A percentile compares a stretch with the other conserved stretches of the same genome.
phyloP scores from a whole-genome alignment of 2,888 invertebrate genomes.

The Pammene aurita region DNA sequence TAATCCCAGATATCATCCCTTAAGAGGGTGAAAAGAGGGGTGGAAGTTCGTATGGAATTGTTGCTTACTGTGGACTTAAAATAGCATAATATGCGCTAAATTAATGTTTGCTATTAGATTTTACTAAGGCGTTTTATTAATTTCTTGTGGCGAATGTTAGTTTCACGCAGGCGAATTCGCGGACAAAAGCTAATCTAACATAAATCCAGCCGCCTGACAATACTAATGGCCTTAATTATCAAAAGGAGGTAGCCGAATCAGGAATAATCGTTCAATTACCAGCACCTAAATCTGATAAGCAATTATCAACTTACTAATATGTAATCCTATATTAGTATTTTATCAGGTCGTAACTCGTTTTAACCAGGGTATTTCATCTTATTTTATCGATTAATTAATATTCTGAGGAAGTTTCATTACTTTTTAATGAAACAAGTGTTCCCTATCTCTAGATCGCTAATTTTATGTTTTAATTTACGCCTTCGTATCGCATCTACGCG shows the following conservation, averaged over 20 bases:
- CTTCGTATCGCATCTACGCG: conserved; percentile 54
- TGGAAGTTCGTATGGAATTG: too few species aligned
- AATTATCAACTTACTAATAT: conserved; percentile 25
- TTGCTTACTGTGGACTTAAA: too few species aligned
- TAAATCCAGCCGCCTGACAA: neutral
- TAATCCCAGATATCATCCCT: too few species aligned
- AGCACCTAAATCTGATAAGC: conserved; percentile 21
- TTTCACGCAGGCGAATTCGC: too few species aligned
- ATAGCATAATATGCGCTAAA: too few species aligned
- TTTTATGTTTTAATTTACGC: conserved; percentile 73
- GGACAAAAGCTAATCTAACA: neutral
- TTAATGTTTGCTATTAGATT: too few species aligned
- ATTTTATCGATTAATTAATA: conserved; percentile 66
- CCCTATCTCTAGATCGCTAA: conserved; percentile 69
- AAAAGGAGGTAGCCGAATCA: conserved; percentile 16
- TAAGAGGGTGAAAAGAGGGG: too few species aligned
- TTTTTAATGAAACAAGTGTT: conserved; percentile 69
- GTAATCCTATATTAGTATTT: conserved; percentile 26
- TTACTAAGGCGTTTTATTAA: too few species aligned
- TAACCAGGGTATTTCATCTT: conserved; percentile 50
- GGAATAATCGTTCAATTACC: conserved; percentile 20
- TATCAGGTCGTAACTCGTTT: conserved; percentile 35
- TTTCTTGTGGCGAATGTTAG: too few species aligned
- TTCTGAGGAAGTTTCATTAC: conserved; percentile 70
- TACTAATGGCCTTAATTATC: conserved; percentile 21